Evolutionary conservation across 2,888 invertebrate genomes (phyloP).

Genomic region (Drosophila putrida): DNA sequence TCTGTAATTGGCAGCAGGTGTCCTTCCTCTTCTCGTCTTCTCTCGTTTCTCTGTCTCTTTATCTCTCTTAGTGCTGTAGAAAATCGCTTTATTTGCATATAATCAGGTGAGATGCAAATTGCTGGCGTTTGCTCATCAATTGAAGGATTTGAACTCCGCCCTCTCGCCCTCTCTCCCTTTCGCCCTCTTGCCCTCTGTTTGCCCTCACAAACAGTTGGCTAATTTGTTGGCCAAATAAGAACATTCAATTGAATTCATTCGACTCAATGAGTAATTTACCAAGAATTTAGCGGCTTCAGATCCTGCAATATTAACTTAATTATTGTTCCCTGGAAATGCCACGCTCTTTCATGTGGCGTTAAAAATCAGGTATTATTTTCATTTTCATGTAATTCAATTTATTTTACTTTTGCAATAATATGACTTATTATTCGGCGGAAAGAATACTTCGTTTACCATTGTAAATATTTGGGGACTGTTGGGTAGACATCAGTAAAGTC

Average conservation of each 20-base stretch:
- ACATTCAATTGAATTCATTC: background rate
- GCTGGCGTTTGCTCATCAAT: slow-evolving; percentile 37
- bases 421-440: too few species aligned
- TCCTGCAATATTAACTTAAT: background rate
- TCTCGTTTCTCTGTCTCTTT: background rate
- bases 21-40: slow-evolving; percentile 13
- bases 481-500: background rate
- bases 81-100: slow-evolving; percentile 67
- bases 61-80: slow-evolving; percentile 9
- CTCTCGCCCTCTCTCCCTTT: too few species aligned
- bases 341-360: background rate
- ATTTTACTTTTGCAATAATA: background rate
- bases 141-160: slow-evolving; percentile 4
- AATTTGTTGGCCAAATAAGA: slow-evolving; percentile 27
- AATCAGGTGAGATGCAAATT: slow-evolving; percentile 63
- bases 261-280: background rate
- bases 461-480: background rate
- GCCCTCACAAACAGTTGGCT: slow-evolving; percentile 1
- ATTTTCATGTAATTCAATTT: background rate
- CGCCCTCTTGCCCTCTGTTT: background rate
- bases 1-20: slow-evolving; percentile 61
- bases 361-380: background rate
- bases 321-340: background rate
- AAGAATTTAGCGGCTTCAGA: slow-evolving; percentile 8
- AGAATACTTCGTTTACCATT: background rate